Evolutionary conservation across 1,140 invertebrate species (phyloP).

Genomic region (Epicauta chinensis): DNA sequence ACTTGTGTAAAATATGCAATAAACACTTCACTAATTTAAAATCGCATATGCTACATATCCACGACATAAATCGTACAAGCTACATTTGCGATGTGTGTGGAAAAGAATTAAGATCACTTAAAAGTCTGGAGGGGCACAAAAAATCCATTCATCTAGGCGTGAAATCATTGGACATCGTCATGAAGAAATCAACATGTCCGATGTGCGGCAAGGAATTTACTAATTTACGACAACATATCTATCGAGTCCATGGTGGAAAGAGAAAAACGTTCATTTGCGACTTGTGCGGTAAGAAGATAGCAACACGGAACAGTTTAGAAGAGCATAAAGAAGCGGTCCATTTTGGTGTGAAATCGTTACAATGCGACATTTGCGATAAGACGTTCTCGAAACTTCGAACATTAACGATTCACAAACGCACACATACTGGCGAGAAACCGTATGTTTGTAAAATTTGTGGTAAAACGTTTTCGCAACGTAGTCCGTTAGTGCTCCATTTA

Average conservation of each 20-base stretch:
- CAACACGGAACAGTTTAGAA: constrained; percentile 58
- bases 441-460: too few relatives aligned
- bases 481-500: constrained; percentile 34
- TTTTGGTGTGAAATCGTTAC: constrained; percentile 33
- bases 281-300: constrained; percentile 71
- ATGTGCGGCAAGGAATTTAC: too few relatives aligned
- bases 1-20: too few relatives aligned
- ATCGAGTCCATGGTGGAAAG: too few relatives aligned
- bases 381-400: constrained; percentile 28
- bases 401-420: constrained; percentile 64
- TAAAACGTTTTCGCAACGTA: too few relatives aligned
- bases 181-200: too few relatives aligned
- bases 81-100: constrained; percentile 33
- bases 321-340: constrained; percentile 57
- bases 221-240: too few relatives aligned
- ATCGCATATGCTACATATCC: constrained; percentile 27
- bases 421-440: constrained; percentile 60
- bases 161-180: constrained; percentile 75
- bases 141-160: constrained; percentile 42
- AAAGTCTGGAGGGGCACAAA: constrained; percentile 30
- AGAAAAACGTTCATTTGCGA: constrained; percentile 49
- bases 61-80: constrained; percentile 19
- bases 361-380: constrained; percentile 33
- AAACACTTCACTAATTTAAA: constrained; percentile 31
- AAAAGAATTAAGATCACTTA: constrained; percentile 30